Percentiles rank a stretch among this genome's conserved stretches.
These are phyloP conservation scores for Aplysina aerophoba DNA, from an alignment of 37 sponge, comb jelly and placozoan genomes.

Conservation along the genomic window DNA sequence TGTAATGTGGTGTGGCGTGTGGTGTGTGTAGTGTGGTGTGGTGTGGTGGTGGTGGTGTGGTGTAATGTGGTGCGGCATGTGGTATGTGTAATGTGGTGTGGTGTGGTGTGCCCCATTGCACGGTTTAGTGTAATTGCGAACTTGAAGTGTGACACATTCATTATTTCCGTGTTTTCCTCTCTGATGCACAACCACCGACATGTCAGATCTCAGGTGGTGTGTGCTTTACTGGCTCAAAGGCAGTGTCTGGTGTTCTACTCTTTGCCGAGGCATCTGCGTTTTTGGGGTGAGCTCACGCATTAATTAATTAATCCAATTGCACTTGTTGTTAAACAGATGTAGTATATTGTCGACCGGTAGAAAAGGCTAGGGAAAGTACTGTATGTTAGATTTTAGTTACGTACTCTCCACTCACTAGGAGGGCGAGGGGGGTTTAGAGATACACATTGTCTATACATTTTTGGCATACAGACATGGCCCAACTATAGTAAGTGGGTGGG, in stretches of 20 bases:
- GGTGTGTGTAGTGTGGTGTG: too few species aligned
- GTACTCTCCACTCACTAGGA: too few species aligned
- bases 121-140: neutral
- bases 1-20: too few species aligned
- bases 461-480: too few species aligned
- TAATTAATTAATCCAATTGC: too few species aligned
- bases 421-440: too few species aligned
- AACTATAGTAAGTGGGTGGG: too few species aligned
- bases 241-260: slow-evolving; percentile 70
- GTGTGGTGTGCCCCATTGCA: neutral
- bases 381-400: too few species aligned
- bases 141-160: neutral
- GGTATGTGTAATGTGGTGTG: slow-evolving; percentile 11
- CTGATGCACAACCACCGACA: neutral
- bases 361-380: too few species aligned
- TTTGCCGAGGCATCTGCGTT: slow-evolving; percentile 68
- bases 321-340: neutral
- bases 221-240: slow-evolving; percentile 68
- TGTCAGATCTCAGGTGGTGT: slow-evolving; percentile 38
- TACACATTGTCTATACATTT: too few species aligned
- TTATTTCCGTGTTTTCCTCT: neutral
- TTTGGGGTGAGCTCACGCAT: slow-evolving; percentile 46
- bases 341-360: neutral
- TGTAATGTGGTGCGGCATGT: too few species aligned
- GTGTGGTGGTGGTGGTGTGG: too few species aligned